These are phyloP conservation scores for Takifugu rubripes DNA, from an alignment of 2,797 vertebrate genomes.

Conservation along the genomic window DNA sequence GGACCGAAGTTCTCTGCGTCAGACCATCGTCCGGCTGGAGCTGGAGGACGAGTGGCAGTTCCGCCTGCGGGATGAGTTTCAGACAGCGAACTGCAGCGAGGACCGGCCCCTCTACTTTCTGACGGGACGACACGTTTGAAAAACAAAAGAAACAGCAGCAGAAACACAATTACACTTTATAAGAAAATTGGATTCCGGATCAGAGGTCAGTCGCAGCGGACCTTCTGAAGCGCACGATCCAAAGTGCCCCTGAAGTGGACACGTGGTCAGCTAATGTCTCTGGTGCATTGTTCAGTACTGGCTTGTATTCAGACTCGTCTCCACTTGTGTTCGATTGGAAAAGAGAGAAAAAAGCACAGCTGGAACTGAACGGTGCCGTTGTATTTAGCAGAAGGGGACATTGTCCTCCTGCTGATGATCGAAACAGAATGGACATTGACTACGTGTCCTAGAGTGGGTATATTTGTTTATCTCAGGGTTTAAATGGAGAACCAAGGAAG, in stretches of 20 bases:
- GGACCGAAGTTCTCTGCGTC: conserved; percentile 93
- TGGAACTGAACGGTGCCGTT: conserved; percentile 23
- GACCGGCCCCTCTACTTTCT: conserved; percentile 96
- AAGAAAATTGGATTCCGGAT: conserved; percentile 14
- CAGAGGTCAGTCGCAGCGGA: conserved; percentile 12
- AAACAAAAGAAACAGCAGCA: conserved; percentile 1
- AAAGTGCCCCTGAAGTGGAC: conserved; percentile 21
- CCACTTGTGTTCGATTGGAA: conserved; percentile 21
- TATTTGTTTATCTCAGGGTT: conserved; percentile 90
- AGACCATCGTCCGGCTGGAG: conserved; percentile 93
- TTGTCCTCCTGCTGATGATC: conserved; percentile 64
- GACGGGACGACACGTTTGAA: conserved; percentile 90
- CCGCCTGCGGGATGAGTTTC: conserved; percentile 95
- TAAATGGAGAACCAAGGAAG: conserved; percentile 58
- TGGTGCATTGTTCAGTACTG: neutral
- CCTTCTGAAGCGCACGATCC: conserved; percentile 8
- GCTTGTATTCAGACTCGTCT: conserved; percentile 21
- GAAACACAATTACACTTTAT: conserved; percentile 22
- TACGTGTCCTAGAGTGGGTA: conserved; percentile 69
- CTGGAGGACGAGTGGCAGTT: conserved; percentile 99
- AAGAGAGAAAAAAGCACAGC: conserved; percentile 20
- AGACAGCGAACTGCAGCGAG: conserved; percentile 94
- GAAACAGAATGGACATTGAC: conserved; percentile 63
- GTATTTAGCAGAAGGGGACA: conserved; percentile 34
- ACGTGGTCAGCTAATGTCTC: conserved; percentile 36